phyloP scores from a whole-genome alignment of 2,888 invertebrate species.

The Cheilosia grossa region DNA sequence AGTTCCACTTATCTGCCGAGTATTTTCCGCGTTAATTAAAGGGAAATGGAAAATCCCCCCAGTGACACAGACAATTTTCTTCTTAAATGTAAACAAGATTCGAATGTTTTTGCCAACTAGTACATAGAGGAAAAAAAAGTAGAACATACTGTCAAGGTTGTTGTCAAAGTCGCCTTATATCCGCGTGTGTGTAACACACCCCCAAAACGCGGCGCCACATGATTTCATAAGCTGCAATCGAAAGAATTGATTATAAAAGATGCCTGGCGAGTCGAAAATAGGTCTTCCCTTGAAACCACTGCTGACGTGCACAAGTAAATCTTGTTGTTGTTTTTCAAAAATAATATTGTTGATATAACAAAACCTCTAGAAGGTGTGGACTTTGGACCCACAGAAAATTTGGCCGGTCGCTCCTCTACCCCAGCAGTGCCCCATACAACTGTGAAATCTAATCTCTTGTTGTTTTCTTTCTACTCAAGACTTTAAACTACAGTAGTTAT shows the following conservation, averaged over 20 bases:
- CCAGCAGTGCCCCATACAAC: neutral
- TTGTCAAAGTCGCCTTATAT: neutral
- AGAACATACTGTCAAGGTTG: slow-evolving; percentile 12
- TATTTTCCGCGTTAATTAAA: neutral
- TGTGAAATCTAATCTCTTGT: slow-evolving; percentile 15
- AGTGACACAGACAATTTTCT: slow-evolving; percentile 12
- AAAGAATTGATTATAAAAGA: neutral
- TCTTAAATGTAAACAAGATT: neutral
- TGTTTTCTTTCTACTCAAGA: neutral
- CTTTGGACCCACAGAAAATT: slow-evolving; percentile 23
- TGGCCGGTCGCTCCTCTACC: neutral
- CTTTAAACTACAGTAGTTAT: neutral
- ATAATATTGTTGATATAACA: slow-evolving; percentile 14
- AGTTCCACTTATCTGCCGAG: neutral
- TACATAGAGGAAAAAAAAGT: too few species aligned
- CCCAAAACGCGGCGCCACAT: slow-evolving; percentile 1
- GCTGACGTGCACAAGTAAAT: slow-evolving; percentile 1
- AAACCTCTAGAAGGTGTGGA: slow-evolving; percentile 10
- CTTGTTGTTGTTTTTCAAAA: slow-evolving; percentile 1
- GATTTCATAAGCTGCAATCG: neutral
- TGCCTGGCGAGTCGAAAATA: slow-evolving; percentile 5
- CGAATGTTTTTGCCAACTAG: slow-evolving; percentile 5
- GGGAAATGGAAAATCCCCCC: slow-evolving; percentile 9
- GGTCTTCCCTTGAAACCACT: neutral
- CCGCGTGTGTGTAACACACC: neutral